phyloP scores from a whole-genome alignment of 2,797 vertebrate species.

The Meda fulgida region DNA sequence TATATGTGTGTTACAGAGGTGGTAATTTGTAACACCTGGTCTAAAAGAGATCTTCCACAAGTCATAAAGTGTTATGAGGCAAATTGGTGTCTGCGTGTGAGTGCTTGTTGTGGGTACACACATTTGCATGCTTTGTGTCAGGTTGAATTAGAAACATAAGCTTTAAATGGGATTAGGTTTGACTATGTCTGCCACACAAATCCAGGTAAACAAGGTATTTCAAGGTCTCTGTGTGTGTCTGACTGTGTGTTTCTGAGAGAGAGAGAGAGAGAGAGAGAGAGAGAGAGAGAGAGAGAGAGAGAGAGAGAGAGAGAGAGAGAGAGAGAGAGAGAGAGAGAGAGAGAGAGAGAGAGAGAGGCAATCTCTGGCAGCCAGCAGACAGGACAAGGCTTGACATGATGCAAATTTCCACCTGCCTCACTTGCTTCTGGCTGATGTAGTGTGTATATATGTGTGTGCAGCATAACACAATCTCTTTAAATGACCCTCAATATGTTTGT shows the following conservation, averaged over 20 bases:
- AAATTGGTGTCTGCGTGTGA: conserved; percentile 17
- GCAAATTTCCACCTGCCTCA: conserved; percentile 50
- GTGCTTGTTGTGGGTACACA: conserved; percentile 40
- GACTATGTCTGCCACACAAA: conserved; percentile 55
- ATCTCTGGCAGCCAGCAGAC: conserved; percentile 46
- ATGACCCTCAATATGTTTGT: conserved; percentile 53
- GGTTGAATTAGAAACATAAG: conserved; percentile 52
- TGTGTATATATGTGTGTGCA: conserved; percentile 27
- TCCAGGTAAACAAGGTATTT: conserved; percentile 55
- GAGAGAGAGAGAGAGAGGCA: conserved; percentile 14
- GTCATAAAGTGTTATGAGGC: conserved; percentile 24
- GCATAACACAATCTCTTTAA: conserved; percentile 44
- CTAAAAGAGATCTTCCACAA: conserved; percentile 26
- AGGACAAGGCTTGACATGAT: conserved; percentile 54
- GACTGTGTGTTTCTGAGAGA: conserved; percentile 17
- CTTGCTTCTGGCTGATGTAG: conserved; percentile 43
- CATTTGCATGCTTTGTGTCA: conserved; percentile 56
- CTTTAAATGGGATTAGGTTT: conserved; percentile 59
- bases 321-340: not conserved
- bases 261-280: conserved; percentile 13
- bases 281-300: not conserved
- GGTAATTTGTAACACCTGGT: conserved; percentile 41
- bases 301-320: not conserved
- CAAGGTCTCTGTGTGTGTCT: conserved; percentile 43
- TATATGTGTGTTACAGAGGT: not conserved